These are phyloP conservation scores for Cyclargus thomasi DNA, from an alignment of 1,140 invertebrate species.

Conservation along the genomic window DNA sequence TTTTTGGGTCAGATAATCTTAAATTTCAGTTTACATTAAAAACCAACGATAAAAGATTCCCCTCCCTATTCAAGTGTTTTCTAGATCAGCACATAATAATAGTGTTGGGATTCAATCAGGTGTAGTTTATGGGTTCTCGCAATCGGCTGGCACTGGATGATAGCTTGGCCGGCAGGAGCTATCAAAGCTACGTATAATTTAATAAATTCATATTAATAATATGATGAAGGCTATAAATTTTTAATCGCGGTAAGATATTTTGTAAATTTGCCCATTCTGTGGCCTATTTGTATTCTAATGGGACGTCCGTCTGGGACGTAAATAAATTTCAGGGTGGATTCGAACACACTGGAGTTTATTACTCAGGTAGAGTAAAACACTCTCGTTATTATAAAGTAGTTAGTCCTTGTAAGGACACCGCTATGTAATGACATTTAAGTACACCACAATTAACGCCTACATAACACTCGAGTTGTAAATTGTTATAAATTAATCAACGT, in stretches of 20 bases:
- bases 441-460: not conserved
- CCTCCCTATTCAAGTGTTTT: not conserved
- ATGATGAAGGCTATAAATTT: no score
- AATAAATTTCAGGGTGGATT: no score
- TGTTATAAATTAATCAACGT: not conserved
- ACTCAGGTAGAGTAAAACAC: not conserved
- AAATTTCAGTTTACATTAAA: no score
- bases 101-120: not conserved
- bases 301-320: no score
- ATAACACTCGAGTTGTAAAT: not conserved
- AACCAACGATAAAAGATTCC: not conserved
- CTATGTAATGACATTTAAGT: not conserved
- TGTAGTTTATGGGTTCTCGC: slow-evolving; percentile 1
- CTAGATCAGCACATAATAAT: not conserved
- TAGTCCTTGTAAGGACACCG: not conserved
- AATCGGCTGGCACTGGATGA: not conserved
- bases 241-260: no score
- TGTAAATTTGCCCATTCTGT: no score
- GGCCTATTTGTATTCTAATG: no score
- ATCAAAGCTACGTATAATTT: not conserved
- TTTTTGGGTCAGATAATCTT: no score
- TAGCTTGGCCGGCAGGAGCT: not conserved
- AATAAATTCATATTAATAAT: not conserved
- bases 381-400: not conserved
- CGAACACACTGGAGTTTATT: not conserved